Evolutionary conservation across 2,113 vertebrate species (phyloP).

Genomic region (Coptodon bakossiorum): DNA sequence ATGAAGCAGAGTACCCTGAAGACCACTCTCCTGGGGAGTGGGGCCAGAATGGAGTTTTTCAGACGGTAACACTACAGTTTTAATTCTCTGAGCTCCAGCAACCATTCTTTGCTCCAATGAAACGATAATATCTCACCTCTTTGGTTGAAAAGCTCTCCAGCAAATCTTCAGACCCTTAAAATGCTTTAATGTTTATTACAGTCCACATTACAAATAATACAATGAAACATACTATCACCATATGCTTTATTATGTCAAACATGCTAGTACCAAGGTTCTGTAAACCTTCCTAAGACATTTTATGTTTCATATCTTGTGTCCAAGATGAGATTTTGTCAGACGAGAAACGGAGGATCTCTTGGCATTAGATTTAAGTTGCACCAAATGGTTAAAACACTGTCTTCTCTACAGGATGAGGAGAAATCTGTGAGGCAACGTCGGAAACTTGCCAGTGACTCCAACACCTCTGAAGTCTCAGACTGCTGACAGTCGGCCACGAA

Average conservation of each 20-base stretch:
- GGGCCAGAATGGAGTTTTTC: slow-evolving; percentile 67
- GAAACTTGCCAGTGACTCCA: slow-evolving; percentile 62
- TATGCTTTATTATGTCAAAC: background rate
- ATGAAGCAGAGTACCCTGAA: slow-evolving; percentile 60
- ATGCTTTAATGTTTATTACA: background rate
- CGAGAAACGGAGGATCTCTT: background rate
- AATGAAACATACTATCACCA: background rate
- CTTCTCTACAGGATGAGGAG: slow-evolving; percentile 63
- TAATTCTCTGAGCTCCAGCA: background rate
- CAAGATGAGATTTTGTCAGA: background rate
- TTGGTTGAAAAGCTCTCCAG: background rate
- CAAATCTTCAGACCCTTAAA: background rate
- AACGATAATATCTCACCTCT: background rate
- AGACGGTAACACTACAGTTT: slow-evolving; percentile 63
- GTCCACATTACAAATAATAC: background rate
- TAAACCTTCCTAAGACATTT: background rate
- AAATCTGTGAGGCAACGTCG: slow-evolving; percentile 68
- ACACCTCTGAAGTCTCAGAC: slow-evolving; percentile 71
- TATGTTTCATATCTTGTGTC: background rate
- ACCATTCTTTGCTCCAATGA: background rate
- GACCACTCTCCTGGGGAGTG: slow-evolving; percentile 69
- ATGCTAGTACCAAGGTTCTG: background rate
- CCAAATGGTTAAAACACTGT: background rate
- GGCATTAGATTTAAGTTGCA: background rate
- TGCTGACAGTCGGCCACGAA: slow-evolving; percentile 52